Percentiles rank a stretch among this genome's conserved stretches.
Evolutionary conservation across 2,888 invertebrate species (phyloP).

Genomic region (Drosophila eohydei): DNA sequence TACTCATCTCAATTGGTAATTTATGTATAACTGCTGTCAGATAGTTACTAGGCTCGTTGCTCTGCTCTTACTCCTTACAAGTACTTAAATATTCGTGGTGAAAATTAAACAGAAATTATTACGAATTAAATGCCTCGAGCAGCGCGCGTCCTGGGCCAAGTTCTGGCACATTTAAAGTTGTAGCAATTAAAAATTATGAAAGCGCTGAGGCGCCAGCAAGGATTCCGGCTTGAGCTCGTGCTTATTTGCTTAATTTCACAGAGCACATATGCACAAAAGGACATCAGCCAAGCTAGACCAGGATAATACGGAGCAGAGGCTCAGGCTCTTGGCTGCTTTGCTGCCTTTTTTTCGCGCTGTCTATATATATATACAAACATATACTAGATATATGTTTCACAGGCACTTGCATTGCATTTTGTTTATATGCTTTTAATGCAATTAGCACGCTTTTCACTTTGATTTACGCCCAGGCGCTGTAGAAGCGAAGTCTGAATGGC

Average conservation of each 20-base stretch:
- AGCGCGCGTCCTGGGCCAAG: neutral
- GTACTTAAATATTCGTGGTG: neutral
- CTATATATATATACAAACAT: neutral
- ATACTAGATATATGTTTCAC: slow-evolving; percentile 55
- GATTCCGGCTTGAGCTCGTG: slow-evolving; percentile 44
- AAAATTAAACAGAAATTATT: slow-evolving; percentile 16
- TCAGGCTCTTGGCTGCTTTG: neutral
- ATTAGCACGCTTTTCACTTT: slow-evolving; percentile 81
- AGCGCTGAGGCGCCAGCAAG: slow-evolving; percentile 29
- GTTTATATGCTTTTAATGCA: slow-evolving; percentile 81
- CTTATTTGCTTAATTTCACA: slow-evolving; percentile 80
- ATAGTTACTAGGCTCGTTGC: too few species aligned
- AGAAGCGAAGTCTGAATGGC: slow-evolving; percentile 1
- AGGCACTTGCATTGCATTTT: slow-evolving; percentile 80
- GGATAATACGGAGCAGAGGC: slow-evolving; percentile 3
- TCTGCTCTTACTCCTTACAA: neutral
- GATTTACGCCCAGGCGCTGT: slow-evolving; percentile 65
- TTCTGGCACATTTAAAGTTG: slow-evolving; percentile 48
- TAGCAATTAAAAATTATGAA: slow-evolving; percentile 63
- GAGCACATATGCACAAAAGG: slow-evolving; percentile 71
- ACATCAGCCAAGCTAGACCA: slow-evolving; percentile 28
- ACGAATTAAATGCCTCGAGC: neutral
- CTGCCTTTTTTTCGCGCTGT: neutral
- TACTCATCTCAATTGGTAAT: neutral
- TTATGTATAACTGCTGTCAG: neutral